Base-by-base conservation (phyloP, 1,140 invertebrate genomes). In the Ganaspis sp. region DNA sequence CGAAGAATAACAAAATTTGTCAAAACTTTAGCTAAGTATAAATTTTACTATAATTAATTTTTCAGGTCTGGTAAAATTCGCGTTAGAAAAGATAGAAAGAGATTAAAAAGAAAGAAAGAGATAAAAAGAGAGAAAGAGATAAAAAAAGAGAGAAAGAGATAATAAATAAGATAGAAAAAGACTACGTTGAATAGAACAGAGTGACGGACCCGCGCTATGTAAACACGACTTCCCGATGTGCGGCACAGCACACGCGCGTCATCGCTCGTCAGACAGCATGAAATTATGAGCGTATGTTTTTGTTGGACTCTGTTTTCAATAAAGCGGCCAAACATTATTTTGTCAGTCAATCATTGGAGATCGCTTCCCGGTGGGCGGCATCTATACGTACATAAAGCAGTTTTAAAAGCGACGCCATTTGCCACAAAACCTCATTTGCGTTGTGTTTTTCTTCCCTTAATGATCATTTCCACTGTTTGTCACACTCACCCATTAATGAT, bases 241-340 rank as follows among this genome's bases (percentile, higher is more conserved):
- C 38, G 45, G 49, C 34, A 42, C 17, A 69, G 58, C 58, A 64
- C 58, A 64, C 26, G 54, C 45, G 37, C n/a, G 49, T 64, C 54
- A 72, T 73, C 37, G 54, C 58, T 12, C 74, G 49, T 70, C 74
- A 58, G n/a, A 53, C 40, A 71, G 79, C 76, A 73, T 72, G 69
- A 74, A 75, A 80, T 72, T 78, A 73, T 42, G 12, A 29, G 19
- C 40, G 58, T 53, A 58, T 78, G 73, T 78, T 80, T 72, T 74
- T 73, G 40, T 64, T 80, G 76, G 73, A 26, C 70, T 79, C 74
- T 73, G 37, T 75, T 80, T 74, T 77, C 72, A 72, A 38, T 75
- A 73, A 38, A 78, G 49, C 69, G 64, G 70, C 42, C 72, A 79
- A 77, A 79, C 72, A 73, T 74, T 80, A 77, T 80, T 82, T 78